Base-by-base conservation (phyloP, 1,140 invertebrate species). In the Theocolax elegans region DNA sequence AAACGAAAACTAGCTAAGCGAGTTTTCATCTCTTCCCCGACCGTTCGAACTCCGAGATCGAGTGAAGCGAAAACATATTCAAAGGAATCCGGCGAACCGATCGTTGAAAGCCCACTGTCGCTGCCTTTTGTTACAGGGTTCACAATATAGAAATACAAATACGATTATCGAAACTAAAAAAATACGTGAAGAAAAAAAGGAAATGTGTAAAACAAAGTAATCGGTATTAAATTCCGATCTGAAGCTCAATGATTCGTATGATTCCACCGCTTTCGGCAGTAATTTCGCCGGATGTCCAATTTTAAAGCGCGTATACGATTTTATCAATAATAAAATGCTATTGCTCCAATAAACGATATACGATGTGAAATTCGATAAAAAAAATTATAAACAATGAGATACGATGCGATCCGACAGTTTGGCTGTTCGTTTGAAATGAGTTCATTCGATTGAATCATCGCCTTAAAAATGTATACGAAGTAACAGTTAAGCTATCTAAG, bases 391-490 rank as follows among this genome's bases (percentile, higher is more conserved):
- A 71, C 27, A 40, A 54, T n/a, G 64, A 71, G 67, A 76, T 66
- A 71, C 72, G 71, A 74, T 71, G 77, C 77, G 76, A 82, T 75
- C 74, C 74, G 77, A 79, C 78, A 76, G 73, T 83, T 84, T 82
- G 82, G 81, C 83, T 85, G 83, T 85, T 85, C 78, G 81, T 83
- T 85, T 82, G 79, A 78, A 80, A 85, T 80, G 80, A 85, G 80
- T 86, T 85, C 82, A 86, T 82, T 82, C 83, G 79, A 86, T 86
- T 86, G 82, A 86, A 86, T 86, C 84, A 86, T 86, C 84, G 85
- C 85, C 85, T 86, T 86, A 86, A 86, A 85, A 85, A 85, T 86
- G 85, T 86, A 86, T 86, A 86, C 85, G 85, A 86, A 86, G 76
- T 86, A 85, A 85, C 81, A 80, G 74, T 72, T 83, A 85, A 86